Base-by-base conservation (phyloP, 2,113 vertebrate species). In the Rhinolophus ferrumequinum region DNA sequence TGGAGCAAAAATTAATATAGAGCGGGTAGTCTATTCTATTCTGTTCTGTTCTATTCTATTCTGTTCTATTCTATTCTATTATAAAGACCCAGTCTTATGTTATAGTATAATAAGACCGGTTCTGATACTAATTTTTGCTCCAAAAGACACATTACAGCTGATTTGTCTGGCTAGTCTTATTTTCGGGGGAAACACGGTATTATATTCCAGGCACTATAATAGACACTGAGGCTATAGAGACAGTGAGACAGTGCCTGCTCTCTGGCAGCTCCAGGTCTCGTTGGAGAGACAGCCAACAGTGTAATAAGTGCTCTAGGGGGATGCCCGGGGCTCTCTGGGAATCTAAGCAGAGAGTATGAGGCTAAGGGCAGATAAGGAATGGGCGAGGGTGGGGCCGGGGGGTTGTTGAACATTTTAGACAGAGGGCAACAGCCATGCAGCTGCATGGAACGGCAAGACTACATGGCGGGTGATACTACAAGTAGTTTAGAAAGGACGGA, bases 401-500 rank as follows among this genome's bases (percentile, higher is more conserved):
- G 10, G 8, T 3, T 52, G 18, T 5, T 16, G 50, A 54, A 28
- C 41, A 47, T n/a, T 50, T 87, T 56, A 50, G n/a, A 16, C 5
- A 22, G 84, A 60, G 41, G 41, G 24, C 50, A 38, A 12, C 18
- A 41, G 54, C 33, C 22, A 13, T 6, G 50, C 18, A 41, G 70
- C 73, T 9, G 80, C 11, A 1, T 4, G 13, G 54, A 58, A 58
- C 19, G 52, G 47, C 19, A 2, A 52, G 62, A 35, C 8, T 9
- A 16, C 11, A 0, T 6, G 14, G 15, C 7, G 41, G 38, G 47
- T 1, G 1, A 54, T 28, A 5, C 64, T 35, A 18, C 7, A 19
- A 5, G 41, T 14, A 2, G 26, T 24, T 66, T 15, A 19, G 52
- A 33, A 44, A 5, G n/a, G 22, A 67, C 69, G 16, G 85, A 38